Evolutionary conservation across 92 coral and sea anemone genomes (phyloP), one percentile per base, ranked within the genome.

Genomic region (Bergia sp.): DNA sequence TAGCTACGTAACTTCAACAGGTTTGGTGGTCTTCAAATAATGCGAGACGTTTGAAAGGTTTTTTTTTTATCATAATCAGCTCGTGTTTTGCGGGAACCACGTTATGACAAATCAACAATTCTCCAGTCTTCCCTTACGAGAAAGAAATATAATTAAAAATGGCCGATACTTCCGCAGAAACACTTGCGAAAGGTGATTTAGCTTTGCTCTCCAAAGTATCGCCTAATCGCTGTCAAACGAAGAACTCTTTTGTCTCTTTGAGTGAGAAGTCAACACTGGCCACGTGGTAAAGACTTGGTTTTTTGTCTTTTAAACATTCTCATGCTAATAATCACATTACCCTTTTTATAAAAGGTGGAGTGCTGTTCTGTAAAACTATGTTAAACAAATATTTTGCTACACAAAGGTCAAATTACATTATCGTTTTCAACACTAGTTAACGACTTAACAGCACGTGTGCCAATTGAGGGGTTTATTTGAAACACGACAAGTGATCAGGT

Each of bases 391-490:
- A 84, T 84, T 84, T 23, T 67, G 65, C 77, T 72, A 47, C n/a
- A 45, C 79, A 84, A 84, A 84, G 87, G 87, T 84, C 87, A 84
- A 84, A 73, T 84, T 84, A 71, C 47, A 84, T 69, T 44, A 49
- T 36, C 77, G 66, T 69, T 83, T 42, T 41, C 20, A 83, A 66
- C 76, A n/a, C 78, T 84, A 37, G 61, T 84, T 71, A 84, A 84
- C 64, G 18, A 43, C 38, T 84, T 71, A 44, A 4, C 79, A 84
- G 64, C 87, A 84, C 87, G 79, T 84, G 87, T 38, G 77, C 9
- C 65, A 37, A 40, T 23, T 47, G 66, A 37, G 21, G 16, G 78
- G 8, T 71, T 71, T 23, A 49, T 45, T 43, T 84, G 45, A 71
- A 67, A 44, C 37, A 82, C 20, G 36, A 57, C 11, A 53, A 43